A percentile compares a stretch with the other conserved stretches of the same genome.
These are phyloP conservation scores for Pelobates fuscus DNA, from an alignment of 2,113 vertebrate species.

Conservation along the genomic window DNA sequence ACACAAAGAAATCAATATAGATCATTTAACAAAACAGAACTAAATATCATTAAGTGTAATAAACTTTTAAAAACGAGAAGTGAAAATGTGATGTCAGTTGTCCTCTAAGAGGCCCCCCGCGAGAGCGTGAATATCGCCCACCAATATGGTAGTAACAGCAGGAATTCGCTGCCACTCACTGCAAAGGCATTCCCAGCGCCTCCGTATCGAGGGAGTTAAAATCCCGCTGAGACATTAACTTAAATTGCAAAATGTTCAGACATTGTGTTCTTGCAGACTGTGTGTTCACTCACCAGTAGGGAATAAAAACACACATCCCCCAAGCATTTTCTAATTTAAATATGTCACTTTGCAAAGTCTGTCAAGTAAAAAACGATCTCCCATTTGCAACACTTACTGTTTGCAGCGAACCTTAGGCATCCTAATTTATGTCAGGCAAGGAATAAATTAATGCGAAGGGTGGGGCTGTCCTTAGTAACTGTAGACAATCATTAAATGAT, in stretches of 20 bases:
- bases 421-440: slow-evolving; percentile 37
- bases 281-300: slow-evolving; percentile 26
- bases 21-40: too few species aligned
- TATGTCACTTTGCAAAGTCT: slow-evolving; percentile 46
- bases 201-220: slow-evolving; percentile 21
- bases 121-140: too few species aligned
- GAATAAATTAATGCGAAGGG: slow-evolving; percentile 46
- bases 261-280: slow-evolving; percentile 33
- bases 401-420: slow-evolving; percentile 30
- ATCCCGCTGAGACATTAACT: slow-evolving; percentile 21
- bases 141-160: too few species aligned
- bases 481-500: slow-evolving; percentile 10
- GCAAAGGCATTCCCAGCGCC: too few species aligned
- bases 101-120: too few species aligned
- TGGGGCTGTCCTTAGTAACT: slow-evolving; percentile 13
- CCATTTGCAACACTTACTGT: slow-evolving; percentile 36
- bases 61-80: too few species aligned
- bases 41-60: too few species aligned
- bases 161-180: too few species aligned
- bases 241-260: slow-evolving; percentile 44
- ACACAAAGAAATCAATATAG: too few species aligned
- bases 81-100: too few species aligned
- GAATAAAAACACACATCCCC: slow-evolving; percentile 39
- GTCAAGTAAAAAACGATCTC: slow-evolving; percentile 44
- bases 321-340: slow-evolving; percentile 40